Base-by-base conservation (phyloP, 1,140 invertebrate species). In the Aphidius ervi region DNA sequence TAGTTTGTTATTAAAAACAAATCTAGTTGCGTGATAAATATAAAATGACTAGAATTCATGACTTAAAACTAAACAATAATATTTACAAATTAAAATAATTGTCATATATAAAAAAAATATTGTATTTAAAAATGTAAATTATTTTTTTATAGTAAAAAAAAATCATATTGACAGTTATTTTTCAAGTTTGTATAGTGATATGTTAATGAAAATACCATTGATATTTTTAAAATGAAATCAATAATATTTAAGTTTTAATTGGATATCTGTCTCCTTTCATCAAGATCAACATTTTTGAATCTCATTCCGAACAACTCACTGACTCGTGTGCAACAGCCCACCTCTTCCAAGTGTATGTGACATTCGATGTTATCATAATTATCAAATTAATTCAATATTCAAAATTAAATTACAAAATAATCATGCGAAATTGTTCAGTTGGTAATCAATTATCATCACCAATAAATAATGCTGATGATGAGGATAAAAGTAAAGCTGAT, bases 271-370 rank as follows among this genome's bases (percentile, higher is more conserved):
- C 72, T 77, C 84, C 83, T 93, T 94, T 84, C 93, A 96, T 93
- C 93, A 82, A 91, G 94, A 75, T 93, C 93, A 79, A 95, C 92
- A 79, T 97, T 95, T 87, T 88, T 97, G 83, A 95, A 95, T 88
- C 87, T 95, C 79, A 93, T 90, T 85, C 85, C 94, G 83, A 94
- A 93, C 85, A 94, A 93, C 85, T 88, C 90, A 74, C 84, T 93
- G 83, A 75, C 77, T 72, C 87, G 91, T 82, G 88, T 90, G 77
- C 90, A 92, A 84, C 90, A 90, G 82, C 84, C 88, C 70, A 85
- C 87, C 80, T 80, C 75, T 72, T 74, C 76, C 70, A 82, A 82
- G 74, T 80, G 81, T 82, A 82, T 74, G 81, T 82, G 72, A 76
- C 72, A 64, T 55, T 66, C 55, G 64, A 46, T 58, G 49, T 63